Conservation (phyloP, 2,113 vertebrate genomes). For the Periophthalmus modestus region DNA sequence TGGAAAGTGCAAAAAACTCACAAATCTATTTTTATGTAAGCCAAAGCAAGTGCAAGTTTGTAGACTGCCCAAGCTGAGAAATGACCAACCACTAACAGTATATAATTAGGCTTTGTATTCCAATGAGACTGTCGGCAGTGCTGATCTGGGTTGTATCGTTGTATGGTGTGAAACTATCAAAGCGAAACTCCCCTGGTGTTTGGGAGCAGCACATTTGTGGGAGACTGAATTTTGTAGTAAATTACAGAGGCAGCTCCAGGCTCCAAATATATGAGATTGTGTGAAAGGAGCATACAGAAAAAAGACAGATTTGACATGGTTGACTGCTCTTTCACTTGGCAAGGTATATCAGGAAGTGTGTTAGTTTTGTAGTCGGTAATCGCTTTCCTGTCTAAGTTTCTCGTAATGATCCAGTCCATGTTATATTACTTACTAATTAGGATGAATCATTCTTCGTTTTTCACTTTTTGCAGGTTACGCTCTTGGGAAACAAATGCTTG, state of each 20-base stretch:
- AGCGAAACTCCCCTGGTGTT: slow-evolving; percentile 9
- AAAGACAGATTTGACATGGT: background rate
- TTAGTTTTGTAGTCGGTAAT: background rate
- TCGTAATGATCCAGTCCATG: background rate
- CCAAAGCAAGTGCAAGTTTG: slow-evolving; percentile 5
- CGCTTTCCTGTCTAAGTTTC: background rate
- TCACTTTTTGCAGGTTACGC: background rate
- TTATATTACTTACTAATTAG: background rate
- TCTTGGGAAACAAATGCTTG: no score
- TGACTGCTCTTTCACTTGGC: background rate
- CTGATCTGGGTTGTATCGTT: background rate
- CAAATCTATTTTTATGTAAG: background rate
- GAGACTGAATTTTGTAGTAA: slow-evolving; percentile 12
- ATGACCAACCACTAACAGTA: background rate
- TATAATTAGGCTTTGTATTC: background rate
- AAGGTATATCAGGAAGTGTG: background rate
- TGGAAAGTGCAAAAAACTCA: background rate
- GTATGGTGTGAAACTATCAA: background rate
- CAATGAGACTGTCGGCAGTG: background rate
- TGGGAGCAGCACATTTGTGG: background rate
- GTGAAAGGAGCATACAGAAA: slow-evolving; percentile 5
- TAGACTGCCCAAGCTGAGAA: background rate
- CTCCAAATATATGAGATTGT: slow-evolving; percentile 24
- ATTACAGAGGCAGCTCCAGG: slow-evolving; percentile 17
- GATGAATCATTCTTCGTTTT: background rate